Evolutionary conservation across 1,140 invertebrate species (phyloP), one percentile per base, ranked within the genome.

Genomic region (Drosophila malerkotliana): DNA sequence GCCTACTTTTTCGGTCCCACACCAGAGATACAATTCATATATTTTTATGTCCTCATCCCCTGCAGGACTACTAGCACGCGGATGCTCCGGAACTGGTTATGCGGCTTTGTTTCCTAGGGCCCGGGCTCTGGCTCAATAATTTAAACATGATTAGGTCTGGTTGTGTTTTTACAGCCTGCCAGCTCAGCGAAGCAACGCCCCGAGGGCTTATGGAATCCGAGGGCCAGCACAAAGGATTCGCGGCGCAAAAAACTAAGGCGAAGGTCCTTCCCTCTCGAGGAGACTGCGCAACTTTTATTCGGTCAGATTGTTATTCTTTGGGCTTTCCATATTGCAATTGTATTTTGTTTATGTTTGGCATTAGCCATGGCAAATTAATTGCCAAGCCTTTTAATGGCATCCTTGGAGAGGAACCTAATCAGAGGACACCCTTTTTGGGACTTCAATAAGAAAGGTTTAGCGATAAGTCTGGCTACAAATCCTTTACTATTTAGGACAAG

Each of bases 131-230:
- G 72, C 79, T 72, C 90, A 91, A 91, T 91, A 91, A 91, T 91
- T 91, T 91, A 91, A 91, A 91, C 90, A 91, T 91, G 90, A 91
- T 91, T 91, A 91, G 87, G 87, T 80, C 71, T 79, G 83, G 75
- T 79, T 81, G 74, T 91, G 90, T 91, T 91, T 91, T 91, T 82
- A 90, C 90, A 91, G 90, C 90, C 81, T 90, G 73, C 67, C 41
- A 59, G 58, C 72, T 69, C 63, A 69, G 41, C 62, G 61, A 39
- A 37, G 66, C 54, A 80, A 39, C 45, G 74, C 73, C 79, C 77
- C 68, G 60, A 87, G 78, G 82, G 79, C 83, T 88, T 87, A 88
- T 59, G 24, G 26, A 6, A 7, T 1, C 26, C 26, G 45, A 26
- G 18, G 18, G 59, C 8, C 51, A 54, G 15, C 55, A 63, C 61